phyloP scores from a whole-genome alignment of 2,113 vertebrate genomes.

The Tylochromis polylepis region DNA sequence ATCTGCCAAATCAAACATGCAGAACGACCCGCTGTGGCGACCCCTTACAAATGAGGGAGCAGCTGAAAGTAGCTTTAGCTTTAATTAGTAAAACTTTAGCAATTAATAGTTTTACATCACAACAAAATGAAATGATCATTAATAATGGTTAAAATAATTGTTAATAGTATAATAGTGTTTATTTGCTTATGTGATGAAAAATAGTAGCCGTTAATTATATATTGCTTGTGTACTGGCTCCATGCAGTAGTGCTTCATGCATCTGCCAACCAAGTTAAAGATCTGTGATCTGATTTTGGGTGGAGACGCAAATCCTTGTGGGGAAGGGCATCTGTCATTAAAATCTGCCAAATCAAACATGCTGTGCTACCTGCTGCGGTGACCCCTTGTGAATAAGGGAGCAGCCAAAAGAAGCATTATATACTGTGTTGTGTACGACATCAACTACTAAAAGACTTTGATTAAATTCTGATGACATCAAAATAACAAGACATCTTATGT shows the following conservation, averaged over 20 bases:
- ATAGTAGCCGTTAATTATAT: not conserved
- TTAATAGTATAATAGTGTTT: not conserved
- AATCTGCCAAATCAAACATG: not conserved
- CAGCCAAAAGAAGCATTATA: not conserved
- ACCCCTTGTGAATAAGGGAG: not conserved
- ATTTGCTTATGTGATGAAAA: not conserved
- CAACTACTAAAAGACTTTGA: not conserved
- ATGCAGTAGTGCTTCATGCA: not conserved
- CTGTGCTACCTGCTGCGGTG: not conserved
- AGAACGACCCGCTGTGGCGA: not conserved
- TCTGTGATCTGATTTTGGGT: not conserved
- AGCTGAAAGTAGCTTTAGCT: not conserved
- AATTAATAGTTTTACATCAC: not conserved
- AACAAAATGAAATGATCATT: not conserved
- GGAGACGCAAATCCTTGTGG: not conserved
- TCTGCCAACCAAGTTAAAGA: not conserved
- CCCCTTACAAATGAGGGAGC: not conserved
- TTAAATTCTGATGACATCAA: not conserved
- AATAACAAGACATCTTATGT: not conserved
- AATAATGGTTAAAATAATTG: not conserved
- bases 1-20: not conserved
- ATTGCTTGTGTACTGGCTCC: not conserved
- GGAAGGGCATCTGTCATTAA: not conserved
- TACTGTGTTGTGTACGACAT: not conserved
- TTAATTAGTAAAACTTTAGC: not conserved